phyloP scores from a whole-genome alignment of 2,113 vertebrate genomes.

The Toxotes jaculatrix region DNA sequence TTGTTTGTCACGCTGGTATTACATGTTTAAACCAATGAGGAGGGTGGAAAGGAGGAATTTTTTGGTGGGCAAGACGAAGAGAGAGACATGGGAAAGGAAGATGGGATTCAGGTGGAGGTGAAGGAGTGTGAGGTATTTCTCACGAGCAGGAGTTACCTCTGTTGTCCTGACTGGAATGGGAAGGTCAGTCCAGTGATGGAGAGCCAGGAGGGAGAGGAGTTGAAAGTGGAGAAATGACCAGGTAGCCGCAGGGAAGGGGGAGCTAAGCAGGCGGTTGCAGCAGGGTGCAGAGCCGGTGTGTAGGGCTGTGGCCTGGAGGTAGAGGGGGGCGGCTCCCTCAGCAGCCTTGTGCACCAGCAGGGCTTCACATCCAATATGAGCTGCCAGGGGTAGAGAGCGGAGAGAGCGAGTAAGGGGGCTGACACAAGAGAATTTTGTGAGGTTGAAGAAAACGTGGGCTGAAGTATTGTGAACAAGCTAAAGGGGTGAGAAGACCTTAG shows the following conservation, averaged over 20 bases:
- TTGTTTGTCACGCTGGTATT: neutral
- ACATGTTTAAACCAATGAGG: neutral
- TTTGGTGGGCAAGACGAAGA: neutral
- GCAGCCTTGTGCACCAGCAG: neutral
- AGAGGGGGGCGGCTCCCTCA: conserved; percentile 3
- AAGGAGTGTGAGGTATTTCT: conserved; percentile 32
- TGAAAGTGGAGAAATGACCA: conserved; percentile 57
- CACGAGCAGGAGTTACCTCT: conserved; percentile 24
- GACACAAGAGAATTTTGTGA: conserved; percentile 39
- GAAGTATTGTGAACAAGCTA: conserved; percentile 49
- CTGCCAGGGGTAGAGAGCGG: conserved; percentile 14
- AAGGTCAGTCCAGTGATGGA: conserved; percentile 53
- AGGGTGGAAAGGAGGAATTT: neutral
- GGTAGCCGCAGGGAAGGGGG: conserved; percentile 36
- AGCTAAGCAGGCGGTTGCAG: conserved; percentile 15
- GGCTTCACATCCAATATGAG: conserved; percentile 20
- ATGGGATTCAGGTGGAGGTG: neutral
- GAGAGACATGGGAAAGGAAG: neutral
- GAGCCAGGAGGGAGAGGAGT: conserved; percentile 18
- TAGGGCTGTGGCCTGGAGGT: conserved; percentile 31
- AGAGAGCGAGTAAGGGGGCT: conserved; percentile 5
- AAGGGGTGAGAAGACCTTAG: conserved; percentile 54
- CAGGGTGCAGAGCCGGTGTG: conserved; percentile 16
- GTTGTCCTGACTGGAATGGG: conserved; percentile 32
- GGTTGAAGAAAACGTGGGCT: conserved; percentile 50